These are phyloP conservation scores for Dipodomys ordii DNA, from an alignment of 2,113 vertebrate genomes.

Conservation along the genomic window DNA sequence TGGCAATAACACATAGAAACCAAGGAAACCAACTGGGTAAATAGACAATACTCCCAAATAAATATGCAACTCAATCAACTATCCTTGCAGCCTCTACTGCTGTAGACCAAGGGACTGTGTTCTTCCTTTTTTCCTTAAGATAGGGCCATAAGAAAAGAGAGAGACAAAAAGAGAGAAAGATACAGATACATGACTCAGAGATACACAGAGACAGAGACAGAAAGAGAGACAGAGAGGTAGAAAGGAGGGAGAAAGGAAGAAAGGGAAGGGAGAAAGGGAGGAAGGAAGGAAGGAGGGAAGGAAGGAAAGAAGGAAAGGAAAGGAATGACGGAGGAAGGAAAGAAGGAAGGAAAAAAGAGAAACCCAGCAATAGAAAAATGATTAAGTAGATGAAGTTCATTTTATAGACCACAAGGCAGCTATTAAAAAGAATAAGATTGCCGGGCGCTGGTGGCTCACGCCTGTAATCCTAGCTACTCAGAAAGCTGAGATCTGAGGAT, in stretches of 20 bases:
- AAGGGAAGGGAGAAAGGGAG: too few relatives aligned
- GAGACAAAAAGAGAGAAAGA: not conserved
- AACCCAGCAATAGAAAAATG: not conserved
- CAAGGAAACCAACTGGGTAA: constrained; percentile 68
- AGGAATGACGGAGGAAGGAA: too few relatives aligned
- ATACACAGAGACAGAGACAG: too few relatives aligned
- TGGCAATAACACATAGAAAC: constrained; percentile 75
- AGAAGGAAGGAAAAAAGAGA: not conserved
- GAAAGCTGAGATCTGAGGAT: too few relatives aligned
- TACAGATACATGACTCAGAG: too few relatives aligned
- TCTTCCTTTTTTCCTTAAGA: constrained; percentile 48
- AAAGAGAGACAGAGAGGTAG: too few relatives aligned
- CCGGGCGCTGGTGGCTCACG: too few relatives aligned
- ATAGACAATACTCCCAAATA: constrained; percentile 69
- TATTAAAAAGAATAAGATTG: not conserved
- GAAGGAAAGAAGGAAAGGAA: not conserved
- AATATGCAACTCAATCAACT: constrained; percentile 32
- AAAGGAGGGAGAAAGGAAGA: too few relatives aligned
- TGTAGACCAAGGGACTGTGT: constrained; percentile 7
- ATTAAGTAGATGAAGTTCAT: not conserved
- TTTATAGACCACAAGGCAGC: not conserved
- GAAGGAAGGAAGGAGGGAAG: too few relatives aligned
- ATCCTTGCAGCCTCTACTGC: not conserved
- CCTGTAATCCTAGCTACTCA: too few relatives aligned
- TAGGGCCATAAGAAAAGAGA: not conserved